Base-by-base conservation (phyloP, 2,888 invertebrate species). In the Venustoraphidia nigricollis region DNA sequence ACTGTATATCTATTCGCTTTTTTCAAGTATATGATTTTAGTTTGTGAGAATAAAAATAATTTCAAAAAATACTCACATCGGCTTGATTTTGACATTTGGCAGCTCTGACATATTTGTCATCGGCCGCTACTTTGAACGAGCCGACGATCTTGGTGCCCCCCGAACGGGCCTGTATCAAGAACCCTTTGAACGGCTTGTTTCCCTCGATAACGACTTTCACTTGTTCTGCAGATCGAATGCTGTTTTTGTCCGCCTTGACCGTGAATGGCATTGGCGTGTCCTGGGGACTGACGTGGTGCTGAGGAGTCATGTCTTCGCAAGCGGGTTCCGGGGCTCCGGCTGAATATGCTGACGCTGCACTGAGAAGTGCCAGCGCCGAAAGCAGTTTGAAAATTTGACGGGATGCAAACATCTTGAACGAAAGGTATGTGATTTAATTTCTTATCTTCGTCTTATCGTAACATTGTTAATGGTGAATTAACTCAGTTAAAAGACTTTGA, bases 281-380 rank as follows among this genome's bases (percentile, higher is more conserved):
- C 64, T 82, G 78, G 1, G 77, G 66, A 1, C 69, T 62, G 4
- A 73, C 75, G 1, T 75, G 76, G 61, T 84, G 84, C 58, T 76
- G 72, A 0, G 84, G 84, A 8, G 72, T 69, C 74, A 83, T 76
- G 61, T 79, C 78, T n/a, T 61, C 64, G 65, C 83, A 83, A 34
- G 77, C 75, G 39, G 66, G 68, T 17, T 66, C 64, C 0, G 82
- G 83, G 1, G 81, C 85, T 6, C 83, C 84, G 2, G 69, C 66
- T 2, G 78, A 77, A 61, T 77, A 78, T 2, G 68, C 74, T 41
- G 56, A 58, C 8, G 57, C 59, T 10, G 53, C 50, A 3, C 57
- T 51, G n/a, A 56, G 49, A 6, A 55, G 36, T 5, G 56, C 53
- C 13, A 57, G 45, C 14, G 58, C 43, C 45, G 13, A 5, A n/a